A percentile compares a stretch with the other conserved stretches of the same genome.
Evolutionary conservation across 2,113 vertebrate species (phyloP).

Genomic region (Anolis sagrei): DNA sequence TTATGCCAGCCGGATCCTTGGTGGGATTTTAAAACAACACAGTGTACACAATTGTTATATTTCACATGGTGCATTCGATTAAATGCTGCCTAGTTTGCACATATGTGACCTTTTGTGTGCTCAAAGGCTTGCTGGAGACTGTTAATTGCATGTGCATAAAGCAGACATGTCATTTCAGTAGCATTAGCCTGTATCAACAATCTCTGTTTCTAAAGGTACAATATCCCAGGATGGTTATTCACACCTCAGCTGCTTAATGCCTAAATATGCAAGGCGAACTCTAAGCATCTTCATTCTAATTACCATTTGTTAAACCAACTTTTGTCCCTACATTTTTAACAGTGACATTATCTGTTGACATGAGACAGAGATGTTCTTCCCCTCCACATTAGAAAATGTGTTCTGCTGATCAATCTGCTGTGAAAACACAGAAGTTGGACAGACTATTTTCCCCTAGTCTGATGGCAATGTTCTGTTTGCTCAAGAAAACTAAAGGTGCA

Average conservation of each 20-base stretch:
- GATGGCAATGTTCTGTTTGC: neutral
- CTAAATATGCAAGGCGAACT: neutral
- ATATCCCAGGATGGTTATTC: neutral
- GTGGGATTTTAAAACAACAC: neutral
- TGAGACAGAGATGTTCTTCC: neutral
- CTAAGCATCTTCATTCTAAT: neutral
- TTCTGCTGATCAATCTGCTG: neutral
- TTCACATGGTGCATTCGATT: neutral
- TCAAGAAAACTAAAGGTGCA: too few species aligned
- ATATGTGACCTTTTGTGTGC: neutral
- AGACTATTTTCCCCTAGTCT: neutral
- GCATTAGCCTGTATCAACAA: neutral
- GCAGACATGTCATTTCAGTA: neutral
- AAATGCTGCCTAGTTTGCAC: neutral
- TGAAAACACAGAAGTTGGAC: neutral
- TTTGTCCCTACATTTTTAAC: neutral
- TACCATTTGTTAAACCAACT: neutral
- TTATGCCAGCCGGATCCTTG: conserved; percentile 14
- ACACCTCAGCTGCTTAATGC: neutral
- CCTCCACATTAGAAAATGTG: too few species aligned
- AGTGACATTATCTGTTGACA: neutral
- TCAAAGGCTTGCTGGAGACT: neutral
- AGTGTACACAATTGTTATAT: neutral
- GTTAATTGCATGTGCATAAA: neutral
- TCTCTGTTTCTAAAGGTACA: neutral